Evolutionary conservation across 2,113 vertebrate genomes (phyloP).

Genomic region (Orientallactaga bullata): DNA sequence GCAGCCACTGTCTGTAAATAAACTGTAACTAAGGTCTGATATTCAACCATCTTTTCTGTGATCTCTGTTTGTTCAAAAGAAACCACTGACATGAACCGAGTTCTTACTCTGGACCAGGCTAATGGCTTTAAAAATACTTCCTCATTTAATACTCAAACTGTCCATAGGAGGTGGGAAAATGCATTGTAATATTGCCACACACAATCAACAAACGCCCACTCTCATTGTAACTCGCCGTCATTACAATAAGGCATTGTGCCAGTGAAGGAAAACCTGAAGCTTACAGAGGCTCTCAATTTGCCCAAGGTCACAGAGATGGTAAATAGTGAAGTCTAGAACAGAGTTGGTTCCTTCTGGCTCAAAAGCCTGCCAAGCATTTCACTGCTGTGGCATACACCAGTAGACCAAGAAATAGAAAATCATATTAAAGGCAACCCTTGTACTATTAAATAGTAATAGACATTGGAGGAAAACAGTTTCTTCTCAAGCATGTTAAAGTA

Average conservation of each 20-base stretch:
- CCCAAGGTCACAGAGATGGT: conserved; percentile 56
- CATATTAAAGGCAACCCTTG: conserved; percentile 37
- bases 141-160: background rate
- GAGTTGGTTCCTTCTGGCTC: conserved; percentile 43
- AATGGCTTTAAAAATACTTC: conserved; percentile 46
- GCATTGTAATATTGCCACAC: background rate
- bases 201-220: background rate
- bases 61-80: conserved; percentile 26
- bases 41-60: conserved; percentile 54
- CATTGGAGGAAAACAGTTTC: conserved; percentile 46
- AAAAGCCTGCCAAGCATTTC: conserved; percentile 65
- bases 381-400: conserved; percentile 58
- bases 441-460: conserved; percentile 39
- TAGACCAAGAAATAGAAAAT: conserved; percentile 77
- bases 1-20: conserved; percentile 53
- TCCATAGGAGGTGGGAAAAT: background rate
- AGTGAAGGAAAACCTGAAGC: background rate
- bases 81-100: conserved; percentile 1
- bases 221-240: background rate
- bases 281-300: background rate
- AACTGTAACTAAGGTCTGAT: conserved; percentile 42
- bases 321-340: background rate
- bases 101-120: background rate
- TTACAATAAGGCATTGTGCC: background rate
- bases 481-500: conserved; percentile 53